Percentiles rank a stretch among this genome's conserved stretches.
These are phyloP conservation scores for Leucophenga varia DNA, from an alignment of 1,140 invertebrate genomes.

Conservation along the genomic window DNA sequence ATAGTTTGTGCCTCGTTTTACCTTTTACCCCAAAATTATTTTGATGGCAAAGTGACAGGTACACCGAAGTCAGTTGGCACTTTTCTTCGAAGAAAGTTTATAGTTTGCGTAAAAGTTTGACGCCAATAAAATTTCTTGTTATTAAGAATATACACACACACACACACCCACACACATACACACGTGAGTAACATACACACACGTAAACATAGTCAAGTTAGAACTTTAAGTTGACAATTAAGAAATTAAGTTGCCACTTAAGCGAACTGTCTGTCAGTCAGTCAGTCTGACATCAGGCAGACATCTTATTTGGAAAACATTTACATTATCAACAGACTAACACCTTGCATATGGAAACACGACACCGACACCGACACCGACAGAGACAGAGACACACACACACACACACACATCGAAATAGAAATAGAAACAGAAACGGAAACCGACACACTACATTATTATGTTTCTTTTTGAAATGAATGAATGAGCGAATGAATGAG, in stretches of 20 bases:
- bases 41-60: not conserved
- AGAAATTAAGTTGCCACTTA: slow-evolving; percentile 57
- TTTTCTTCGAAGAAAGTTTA: too few relatives aligned
- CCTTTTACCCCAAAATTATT: too few relatives aligned
- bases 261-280: slow-evolving; percentile 53
- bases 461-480: too few relatives aligned
- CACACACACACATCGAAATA: too few relatives aligned
- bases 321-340: slow-evolving; percentile 56
- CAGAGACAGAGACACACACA: not conserved
- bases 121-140: not conserved
- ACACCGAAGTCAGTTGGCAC: slow-evolving; percentile 12
- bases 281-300: slow-evolving; percentile 55
- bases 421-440: too few relatives aligned
- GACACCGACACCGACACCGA: too few relatives aligned
- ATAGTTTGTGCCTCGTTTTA: too few relatives aligned
- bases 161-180: slow-evolving; percentile 18
- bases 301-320: slow-evolving; percentile 24
- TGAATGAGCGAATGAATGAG: not conserved
- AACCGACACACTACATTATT: too few relatives aligned
- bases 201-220: slow-evolving; percentile 29
- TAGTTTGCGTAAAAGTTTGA: slow-evolving; percentile 25
- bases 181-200: too few relatives aligned
- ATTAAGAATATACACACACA: not conserved
- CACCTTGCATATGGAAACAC: slow-evolving; percentile 31
- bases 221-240: slow-evolving; percentile 55